A percentile compares a stretch with the other conserved stretches of the same genome.
Conservation (phyloP, 1,140 invertebrate species). For the Ips nitidus region DNA sequence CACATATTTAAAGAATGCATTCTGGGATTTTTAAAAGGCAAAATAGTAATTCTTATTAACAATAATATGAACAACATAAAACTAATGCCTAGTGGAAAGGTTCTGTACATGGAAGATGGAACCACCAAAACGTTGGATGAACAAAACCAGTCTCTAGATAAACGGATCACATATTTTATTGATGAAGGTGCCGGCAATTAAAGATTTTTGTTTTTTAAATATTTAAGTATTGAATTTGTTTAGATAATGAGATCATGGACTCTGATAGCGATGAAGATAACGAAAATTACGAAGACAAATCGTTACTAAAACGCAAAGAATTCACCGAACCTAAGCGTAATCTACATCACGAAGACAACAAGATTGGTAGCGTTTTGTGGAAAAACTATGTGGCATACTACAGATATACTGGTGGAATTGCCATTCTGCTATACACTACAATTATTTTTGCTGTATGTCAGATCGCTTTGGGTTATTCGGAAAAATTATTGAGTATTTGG, state of each 20-base stretch:
- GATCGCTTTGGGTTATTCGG: slow-evolving; percentile 28
- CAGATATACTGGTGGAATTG: slow-evolving; percentile 40
- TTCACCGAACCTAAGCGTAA: slow-evolving; percentile 20
- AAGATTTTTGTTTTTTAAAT: not conserved
- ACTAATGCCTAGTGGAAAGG: slow-evolving; percentile 28
- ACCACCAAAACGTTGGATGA: slow-evolving; percentile 33
- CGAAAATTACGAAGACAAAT: slow-evolving; percentile 20
- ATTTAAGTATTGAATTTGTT: not conserved
- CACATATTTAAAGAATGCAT: slow-evolving; percentile 45
- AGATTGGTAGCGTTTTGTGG: slow-evolving; percentile 36
- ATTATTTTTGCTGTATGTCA: slow-evolving; percentile 33
- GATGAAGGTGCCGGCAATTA: slow-evolving; percentile 29
- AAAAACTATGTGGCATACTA: slow-evolving; percentile 40
- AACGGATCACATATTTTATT: slow-evolving; percentile 39
- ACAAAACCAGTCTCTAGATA: slow-evolving; percentile 34
- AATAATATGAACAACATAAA: slow-evolving; percentile 61
- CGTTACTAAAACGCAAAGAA: slow-evolving; percentile 23
- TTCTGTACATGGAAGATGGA: slow-evolving; percentile 36
- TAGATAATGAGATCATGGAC: too few species aligned
- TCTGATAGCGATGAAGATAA: slow-evolving; percentile 10
- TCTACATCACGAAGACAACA: slow-evolving; percentile 41
- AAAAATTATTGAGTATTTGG: slow-evolving; percentile 42
- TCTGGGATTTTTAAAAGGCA: slow-evolving; percentile 5
- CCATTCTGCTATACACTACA: slow-evolving; percentile 27
- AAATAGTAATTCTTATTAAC: slow-evolving; percentile 74